Base-by-base conservation (phyloP, 2,797 vertebrate species). In the Hapalemur alaotrensis region DNA sequence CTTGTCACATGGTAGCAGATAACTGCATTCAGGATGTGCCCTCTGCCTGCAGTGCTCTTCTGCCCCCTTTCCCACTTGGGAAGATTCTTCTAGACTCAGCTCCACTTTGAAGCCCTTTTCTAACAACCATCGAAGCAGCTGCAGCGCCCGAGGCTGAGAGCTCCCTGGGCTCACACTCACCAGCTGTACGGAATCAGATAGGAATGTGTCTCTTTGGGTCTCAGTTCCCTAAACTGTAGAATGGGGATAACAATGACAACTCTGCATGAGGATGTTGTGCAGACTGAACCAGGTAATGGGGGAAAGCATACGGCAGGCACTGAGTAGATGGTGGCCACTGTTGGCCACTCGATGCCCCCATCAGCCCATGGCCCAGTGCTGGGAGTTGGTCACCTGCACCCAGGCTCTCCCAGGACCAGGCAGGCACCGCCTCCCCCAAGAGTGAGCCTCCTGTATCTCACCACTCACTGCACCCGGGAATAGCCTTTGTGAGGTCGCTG, bases 401-500 rank as follows among this genome's bases (percentile, higher is more conserved):
- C n/a, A 8, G 28, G 63, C n/a, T 79, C 6, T 65, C 73, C 50
- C 0, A 1, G 30, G 23, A 69, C 67, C 43, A 43, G 43, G 43
- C 50, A 25, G 59, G n/a, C 11, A 0, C 38, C 22, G 32, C 3
- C 9, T 61, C 46, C 59, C 32, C 0, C 0, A 28, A 50, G 41
- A 25, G 28, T 10, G 59, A 17, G 10, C 2, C 23, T 43, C 78
- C 52, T 4, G 8, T 22, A 32, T 38, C 28, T 23, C 48, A 54
- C 17, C 0, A 0, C 41, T 10, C 10, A 0, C 54, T 1, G 4
- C 10, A 28, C 38, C 50, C 32, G 32, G 15, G 32, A 38, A 22
- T 38, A 4, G 70, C 28, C 6, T 28, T 28, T 20, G 25, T 38
- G 61, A 43, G 50, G 11, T 7, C 38, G 6, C 76, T 69, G 59